phyloP scores from a whole-genome alignment of 2,113 vertebrate genomes.

The Rallus limicola region DNA sequence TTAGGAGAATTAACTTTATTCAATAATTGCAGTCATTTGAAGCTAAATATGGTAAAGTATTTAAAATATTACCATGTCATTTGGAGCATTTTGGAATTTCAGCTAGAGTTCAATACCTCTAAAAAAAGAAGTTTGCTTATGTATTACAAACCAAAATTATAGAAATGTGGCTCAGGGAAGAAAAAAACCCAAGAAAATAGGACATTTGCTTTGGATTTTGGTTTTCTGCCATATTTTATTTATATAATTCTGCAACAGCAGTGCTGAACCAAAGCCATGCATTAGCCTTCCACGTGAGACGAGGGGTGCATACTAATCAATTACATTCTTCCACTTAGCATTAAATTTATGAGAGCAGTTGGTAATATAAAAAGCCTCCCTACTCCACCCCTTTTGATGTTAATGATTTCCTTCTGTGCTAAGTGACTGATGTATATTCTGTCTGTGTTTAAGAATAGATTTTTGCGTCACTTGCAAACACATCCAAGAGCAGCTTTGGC shows the following conservation, averaged over 20 bases:
- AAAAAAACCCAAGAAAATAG: not conserved
- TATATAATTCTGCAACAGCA: not conserved
- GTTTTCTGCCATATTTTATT: slow-evolving; percentile 41
- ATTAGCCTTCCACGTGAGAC: not conserved
- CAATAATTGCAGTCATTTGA: slow-evolving; percentile 12
- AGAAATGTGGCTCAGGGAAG: not conserved
- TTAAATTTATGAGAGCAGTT: slow-evolving; percentile 70
- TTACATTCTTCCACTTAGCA: slow-evolving; percentile 60
- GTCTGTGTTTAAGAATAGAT: slow-evolving; percentile 81
- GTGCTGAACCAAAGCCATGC: not conserved
- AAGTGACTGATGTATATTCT: slow-evolving; percentile 76
- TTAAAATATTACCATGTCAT: slow-evolving; percentile 29
- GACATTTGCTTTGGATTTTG: slow-evolving; percentile 41
- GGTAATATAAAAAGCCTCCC: slow-evolving; percentile 65
- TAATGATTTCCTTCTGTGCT: slow-evolving; percentile 86
- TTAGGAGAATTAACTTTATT: not conserved
- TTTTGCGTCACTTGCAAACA: slow-evolving; percentile 78
- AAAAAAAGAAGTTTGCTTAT: slow-evolving; percentile 42
- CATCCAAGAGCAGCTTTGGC: slow-evolving; percentile 73
- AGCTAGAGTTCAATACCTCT: slow-evolving; percentile 41
- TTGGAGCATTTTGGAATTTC: slow-evolving; percentile 33
- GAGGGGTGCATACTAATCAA: slow-evolving; percentile 28
- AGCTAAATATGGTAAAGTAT: slow-evolving; percentile 57
- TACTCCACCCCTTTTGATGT: slow-evolving; percentile 69
- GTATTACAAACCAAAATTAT: slow-evolving; percentile 35